Evolutionary conservation across 2,888 invertebrate genomes (phyloP).

Genomic region (Lepas anatifera): DNA sequence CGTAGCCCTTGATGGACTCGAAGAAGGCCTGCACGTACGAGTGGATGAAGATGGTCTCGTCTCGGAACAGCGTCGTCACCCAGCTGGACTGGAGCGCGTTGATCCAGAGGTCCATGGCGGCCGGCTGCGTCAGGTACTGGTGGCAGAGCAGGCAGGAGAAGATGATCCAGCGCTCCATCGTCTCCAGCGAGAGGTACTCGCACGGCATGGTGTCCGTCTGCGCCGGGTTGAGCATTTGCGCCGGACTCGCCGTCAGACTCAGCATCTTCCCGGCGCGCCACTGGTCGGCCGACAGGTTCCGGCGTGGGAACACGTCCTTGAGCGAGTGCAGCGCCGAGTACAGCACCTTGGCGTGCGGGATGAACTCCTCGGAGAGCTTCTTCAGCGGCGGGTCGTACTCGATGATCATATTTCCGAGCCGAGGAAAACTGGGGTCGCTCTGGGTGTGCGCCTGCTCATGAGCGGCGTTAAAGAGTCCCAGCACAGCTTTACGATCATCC

Average conservation of each 20-base stretch:
- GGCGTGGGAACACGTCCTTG: conserved; percentile 69
- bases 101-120: conserved; percentile 70
- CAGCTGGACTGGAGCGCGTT: conserved; percentile 77
- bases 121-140: conserved; percentile 62
- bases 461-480: conserved; percentile 94
- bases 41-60: conserved; percentile 94
- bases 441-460: conserved; percentile 90
- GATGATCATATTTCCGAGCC: conserved; percentile 92
- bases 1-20: conserved; percentile 87
- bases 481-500: conserved; percentile 92
- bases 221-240: conserved; percentile 85
- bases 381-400: conserved; percentile 94
- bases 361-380: conserved; percentile 91
- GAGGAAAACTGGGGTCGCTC: conserved; percentile 79
- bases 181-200: conserved; percentile 89
- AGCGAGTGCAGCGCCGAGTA: conserved; percentile 77
- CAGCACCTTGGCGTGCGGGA: conserved; percentile 79
- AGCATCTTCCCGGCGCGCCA: conserved; percentile 86
- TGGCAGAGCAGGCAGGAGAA: conserved; percentile 88
- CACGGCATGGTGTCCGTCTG: conserved; percentile 94
- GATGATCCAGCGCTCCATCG: conserved; percentile 93
- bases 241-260: conserved; percentile 86
- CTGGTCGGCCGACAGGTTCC: conserved; percentile 85
- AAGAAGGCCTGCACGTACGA: conserved; percentile 84
- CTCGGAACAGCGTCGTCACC: conserved; percentile 87